A percentile compares a stretch with the other conserved stretches of the same genome.
Conservation (phyloP, 2,888 invertebrate species). For the Schizaphis graminum region DNA sequence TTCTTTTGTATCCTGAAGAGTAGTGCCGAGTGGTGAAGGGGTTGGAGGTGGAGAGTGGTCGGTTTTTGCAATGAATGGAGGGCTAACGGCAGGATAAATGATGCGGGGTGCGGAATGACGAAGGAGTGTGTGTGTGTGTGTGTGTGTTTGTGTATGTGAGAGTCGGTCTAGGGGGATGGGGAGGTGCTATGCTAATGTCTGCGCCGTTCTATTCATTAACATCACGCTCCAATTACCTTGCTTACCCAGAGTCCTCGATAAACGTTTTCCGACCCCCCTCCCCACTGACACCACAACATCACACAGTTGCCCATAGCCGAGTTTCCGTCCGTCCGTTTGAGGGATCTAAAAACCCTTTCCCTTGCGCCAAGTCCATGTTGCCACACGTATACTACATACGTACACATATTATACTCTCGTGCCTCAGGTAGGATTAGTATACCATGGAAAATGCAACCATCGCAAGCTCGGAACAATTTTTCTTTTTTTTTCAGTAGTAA, state of each 20-base stretch:
- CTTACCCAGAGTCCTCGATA: conserved; percentile 47
- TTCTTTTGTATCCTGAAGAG: conserved; percentile 41
- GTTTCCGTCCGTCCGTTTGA: not conserved
- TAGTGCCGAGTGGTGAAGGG: not conserved
- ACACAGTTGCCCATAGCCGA: conserved; percentile 1
- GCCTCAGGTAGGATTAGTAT: not conserved
- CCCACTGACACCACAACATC: not conserved
- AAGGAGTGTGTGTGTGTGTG: not conserved
- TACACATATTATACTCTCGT: not conserved
- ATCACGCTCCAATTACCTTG: conserved; percentile 61
- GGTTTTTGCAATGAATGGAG: not conserved
- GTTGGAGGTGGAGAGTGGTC: not conserved
- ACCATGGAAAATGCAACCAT: not conserved
- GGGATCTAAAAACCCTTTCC: not conserved
- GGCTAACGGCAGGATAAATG: not conserved
- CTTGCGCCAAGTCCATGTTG: not conserved
- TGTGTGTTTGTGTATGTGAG: not conserved
- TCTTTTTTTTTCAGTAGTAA: not conserved
- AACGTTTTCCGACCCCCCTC: not conserved
- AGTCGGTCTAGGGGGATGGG: not conserved
- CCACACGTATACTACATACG: not conserved
- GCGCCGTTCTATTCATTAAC: conserved; percentile 59
- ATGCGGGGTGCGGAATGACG: not conserved
- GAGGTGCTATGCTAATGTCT: conserved; percentile 51
- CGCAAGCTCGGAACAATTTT: not conserved